Evolutionary conservation across 2,888 invertebrate species (phyloP).

Genomic region (Acrobasis consociella): DNA sequence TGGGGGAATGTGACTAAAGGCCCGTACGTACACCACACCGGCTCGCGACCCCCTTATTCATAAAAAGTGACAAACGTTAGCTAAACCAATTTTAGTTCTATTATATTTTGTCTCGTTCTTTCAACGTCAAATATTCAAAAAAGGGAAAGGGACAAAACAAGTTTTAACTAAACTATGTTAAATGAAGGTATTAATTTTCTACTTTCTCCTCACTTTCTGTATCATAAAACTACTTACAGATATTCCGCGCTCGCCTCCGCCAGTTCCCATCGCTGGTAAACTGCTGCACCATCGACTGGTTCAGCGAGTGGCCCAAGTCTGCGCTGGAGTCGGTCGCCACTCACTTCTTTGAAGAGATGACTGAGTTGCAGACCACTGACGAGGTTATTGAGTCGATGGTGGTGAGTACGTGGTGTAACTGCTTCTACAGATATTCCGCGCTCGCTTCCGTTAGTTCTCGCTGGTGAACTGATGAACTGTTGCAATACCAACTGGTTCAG

Average conservation of each 20-base stretch:
- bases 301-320: slow-evolving; percentile 93
- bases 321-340: slow-evolving; percentile 92
- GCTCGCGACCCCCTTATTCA: too few species aligned
- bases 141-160: too few species aligned
- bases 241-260: slow-evolving; percentile 89
- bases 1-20: too few species aligned
- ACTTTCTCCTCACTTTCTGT: too few species aligned
- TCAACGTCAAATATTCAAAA: too few species aligned
- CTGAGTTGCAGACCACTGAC: slow-evolving; percentile 84
- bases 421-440: slow-evolving; percentile 83
- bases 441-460: slow-evolving; percentile 92
- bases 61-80: too few species aligned
- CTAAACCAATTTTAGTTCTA: too few species aligned
- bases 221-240: slow-evolving; percentile 39
- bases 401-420: slow-evolving; percentile 56
- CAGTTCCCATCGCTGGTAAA: slow-evolving; percentile 96
- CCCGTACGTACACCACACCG: too few species aligned
- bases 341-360: slow-evolving; percentile 87
- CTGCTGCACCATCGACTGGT: slow-evolving; percentile 97
- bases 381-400: slow-evolving; percentile 86
- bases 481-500: slow-evolving; percentile 93
- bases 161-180: too few species aligned
- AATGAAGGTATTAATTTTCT: too few species aligned
- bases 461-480: slow-evolving; percentile 96
- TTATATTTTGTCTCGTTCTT: too few species aligned